Evolutionary conservation across 2,113 vertebrate genomes (phyloP).

Genomic region (Pygoscelis antarcticus): DNA sequence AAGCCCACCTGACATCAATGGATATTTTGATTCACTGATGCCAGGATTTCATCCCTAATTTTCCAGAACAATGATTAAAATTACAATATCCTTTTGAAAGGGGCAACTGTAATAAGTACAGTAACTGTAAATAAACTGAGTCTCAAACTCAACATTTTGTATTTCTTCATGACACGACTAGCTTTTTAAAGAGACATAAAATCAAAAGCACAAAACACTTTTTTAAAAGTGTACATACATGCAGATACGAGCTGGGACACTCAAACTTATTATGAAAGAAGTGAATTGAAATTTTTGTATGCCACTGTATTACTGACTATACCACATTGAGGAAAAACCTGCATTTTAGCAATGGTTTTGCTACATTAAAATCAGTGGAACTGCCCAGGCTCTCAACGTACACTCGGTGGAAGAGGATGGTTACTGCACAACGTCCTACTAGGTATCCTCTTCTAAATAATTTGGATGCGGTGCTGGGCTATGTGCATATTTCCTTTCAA

Average conservation of each 20-base stretch:
- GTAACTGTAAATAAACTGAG: background rate
- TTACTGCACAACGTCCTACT: background rate
- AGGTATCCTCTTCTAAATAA: background rate
- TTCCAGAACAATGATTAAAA: background rate
- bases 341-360: background rate
- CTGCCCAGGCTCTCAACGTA: background rate
- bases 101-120: too few species aligned
- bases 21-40: background rate
- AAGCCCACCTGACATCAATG: background rate
- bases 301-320: background rate
- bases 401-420: background rate
- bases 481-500: background rate
- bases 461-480: background rate
- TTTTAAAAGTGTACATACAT: background rate
- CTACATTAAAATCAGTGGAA: background rate
- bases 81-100: background rate
- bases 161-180: background rate
- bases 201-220: background rate
- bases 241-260: background rate
- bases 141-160: background rate
- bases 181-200: background rate
- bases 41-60: background rate
- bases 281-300: fast-evolving
- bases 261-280: background rate
- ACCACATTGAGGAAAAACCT: background rate